Percentiles rank a stretch among this genome's conserved stretches.
Conservation (phyloP, 2,113 vertebrate species). For the Columba livia region DNA sequence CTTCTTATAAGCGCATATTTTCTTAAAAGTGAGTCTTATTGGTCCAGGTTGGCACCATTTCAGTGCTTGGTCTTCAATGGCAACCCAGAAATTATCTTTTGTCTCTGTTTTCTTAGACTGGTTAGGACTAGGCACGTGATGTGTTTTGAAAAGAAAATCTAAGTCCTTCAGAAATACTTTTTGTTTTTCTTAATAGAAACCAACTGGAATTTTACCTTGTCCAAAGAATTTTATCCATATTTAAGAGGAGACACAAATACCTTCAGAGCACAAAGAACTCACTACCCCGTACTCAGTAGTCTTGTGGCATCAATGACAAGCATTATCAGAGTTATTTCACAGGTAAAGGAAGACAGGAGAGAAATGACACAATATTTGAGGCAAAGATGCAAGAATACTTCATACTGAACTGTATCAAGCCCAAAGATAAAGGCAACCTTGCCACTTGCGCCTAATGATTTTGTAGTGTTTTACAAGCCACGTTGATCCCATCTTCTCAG, state of each 20-base stretch:
- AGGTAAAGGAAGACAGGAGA: background rate
- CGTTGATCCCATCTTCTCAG: background rate
- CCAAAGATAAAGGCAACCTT: background rate
- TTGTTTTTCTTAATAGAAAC: slow-evolving; percentile 38
- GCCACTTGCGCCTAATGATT: background rate
- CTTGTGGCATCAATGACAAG: background rate
- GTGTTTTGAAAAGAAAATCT: slow-evolving; percentile 55
- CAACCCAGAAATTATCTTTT: slow-evolving; percentile 55
- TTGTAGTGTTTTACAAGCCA: background rate
- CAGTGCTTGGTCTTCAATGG: slow-evolving; percentile 55
- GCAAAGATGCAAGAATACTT: slow-evolving; percentile 30
- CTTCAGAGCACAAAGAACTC: slow-evolving; percentile 41
- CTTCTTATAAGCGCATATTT: slow-evolving; percentile 22
- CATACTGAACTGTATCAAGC: background rate
- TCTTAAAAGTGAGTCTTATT: slow-evolving; percentile 52
- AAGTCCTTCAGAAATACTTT: slow-evolving; percentile 41
- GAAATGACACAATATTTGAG: background rate
- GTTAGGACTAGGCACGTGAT: slow-evolving; percentile 32
- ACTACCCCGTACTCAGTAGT: background rate
- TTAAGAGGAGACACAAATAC: slow-evolving; percentile 45
- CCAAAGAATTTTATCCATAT: slow-evolving; percentile 58
- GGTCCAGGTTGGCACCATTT: slow-evolving; percentile 58
- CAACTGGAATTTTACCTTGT: slow-evolving; percentile 33
- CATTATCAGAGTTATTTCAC: slow-evolving; percentile 17
- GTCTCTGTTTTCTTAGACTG: slow-evolving; percentile 52